phyloP scores from a whole-genome alignment of 1,140 invertebrate species.

The Caenorhabditis brenneri region DNA sequence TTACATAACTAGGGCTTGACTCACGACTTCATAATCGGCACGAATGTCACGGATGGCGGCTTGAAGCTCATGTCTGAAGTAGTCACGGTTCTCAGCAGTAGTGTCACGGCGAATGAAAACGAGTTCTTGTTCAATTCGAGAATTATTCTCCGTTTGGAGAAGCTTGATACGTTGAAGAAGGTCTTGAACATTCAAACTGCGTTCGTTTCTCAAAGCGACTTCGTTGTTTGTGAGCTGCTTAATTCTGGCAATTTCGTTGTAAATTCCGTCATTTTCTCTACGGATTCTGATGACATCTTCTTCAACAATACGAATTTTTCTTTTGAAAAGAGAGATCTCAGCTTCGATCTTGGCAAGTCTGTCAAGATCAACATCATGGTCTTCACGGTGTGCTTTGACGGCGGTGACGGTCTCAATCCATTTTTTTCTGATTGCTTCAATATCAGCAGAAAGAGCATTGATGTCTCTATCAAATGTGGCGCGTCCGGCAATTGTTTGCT shows the following conservation, averaged over 20 bases:
- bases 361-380: slow-evolving; percentile 31
- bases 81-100: slow-evolving; percentile 32
- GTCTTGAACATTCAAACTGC: slow-evolving; percentile 8
- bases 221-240: background rate
- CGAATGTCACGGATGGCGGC: slow-evolving; percentile 45
- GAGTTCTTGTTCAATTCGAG: slow-evolving; percentile 13
- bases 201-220: slow-evolving; percentile 9
- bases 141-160: background rate
- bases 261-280: slow-evolving; percentile 21
- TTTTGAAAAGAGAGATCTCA: slow-evolving; percentile 33
- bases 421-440: background rate
- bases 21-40: slow-evolving; percentile 31
- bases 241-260: slow-evolving; percentile 19
- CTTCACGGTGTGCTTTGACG: slow-evolving; percentile 8
- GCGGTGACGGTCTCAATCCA: background rate
- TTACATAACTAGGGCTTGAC: background rate
- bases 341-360: slow-evolving; percentile 34
- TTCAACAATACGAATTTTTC: slow-evolving; percentile 35
- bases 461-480: slow-evolving; percentile 5
- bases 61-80: slow-evolving; percentile 41
- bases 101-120: slow-evolving; percentile 32
- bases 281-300: slow-evolving; percentile 38
- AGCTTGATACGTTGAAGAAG: slow-evolving; percentile 30
- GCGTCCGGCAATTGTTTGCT: background rate
- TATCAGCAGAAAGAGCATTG: background rate